A percentile compares a stretch with the other conserved stretches of the same genome.
These are phyloP conservation scores for Drosophila sp. DNA, from an alignment of 1,140 invertebrate genomes.

Conservation along the genomic window DNA sequence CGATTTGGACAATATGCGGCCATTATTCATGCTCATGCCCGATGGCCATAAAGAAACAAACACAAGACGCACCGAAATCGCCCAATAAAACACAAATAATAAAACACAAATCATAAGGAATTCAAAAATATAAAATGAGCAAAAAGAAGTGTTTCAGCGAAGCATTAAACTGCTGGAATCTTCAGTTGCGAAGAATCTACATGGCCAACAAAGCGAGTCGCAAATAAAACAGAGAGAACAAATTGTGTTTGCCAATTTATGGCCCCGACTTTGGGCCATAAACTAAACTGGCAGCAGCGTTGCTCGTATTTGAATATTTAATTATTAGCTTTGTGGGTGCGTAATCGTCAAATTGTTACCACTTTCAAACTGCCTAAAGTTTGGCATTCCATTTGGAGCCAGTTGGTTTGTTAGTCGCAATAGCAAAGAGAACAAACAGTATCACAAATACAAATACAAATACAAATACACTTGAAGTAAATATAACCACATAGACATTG, in stretches of 20 bases:
- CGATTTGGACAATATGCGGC: constrained; percentile 68
- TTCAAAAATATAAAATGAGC: neutral
- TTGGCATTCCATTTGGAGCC: constrained; percentile 46
- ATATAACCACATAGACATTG: constrained; percentile 2
- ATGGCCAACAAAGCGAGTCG: constrained; percentile 41
- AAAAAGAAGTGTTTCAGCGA: constrained; percentile 18
- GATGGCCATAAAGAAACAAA: constrained; percentile 39
- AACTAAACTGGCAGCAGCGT: constrained; percentile 58
- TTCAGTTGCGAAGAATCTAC: constrained; percentile 65
- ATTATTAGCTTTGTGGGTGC: constrained; percentile 58
- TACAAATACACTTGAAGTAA: neutral
- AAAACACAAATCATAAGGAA: constrained; percentile 18
- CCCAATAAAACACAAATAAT: constrained; percentile 38
- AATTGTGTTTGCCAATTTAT: constrained; percentile 70
- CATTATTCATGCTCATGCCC: constrained; percentile 63
- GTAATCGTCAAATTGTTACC: constrained; percentile 30
- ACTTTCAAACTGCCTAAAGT: constrained; percentile 20
- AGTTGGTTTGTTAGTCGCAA: constrained; percentile 20
- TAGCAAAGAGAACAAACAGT: constrained; percentile 19
- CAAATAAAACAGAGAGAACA: constrained; percentile 22
- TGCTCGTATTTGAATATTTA: constrained; percentile 73
- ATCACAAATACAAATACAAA: neutral
- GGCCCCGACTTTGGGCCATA: constrained; percentile 54
- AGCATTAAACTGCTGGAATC: constrained; percentile 66
- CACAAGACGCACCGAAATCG: constrained; percentile 42